Evolutionary conservation across 2,797 vertebrate species (phyloP).

Genomic region (Phalanger gymnotis): DNA sequence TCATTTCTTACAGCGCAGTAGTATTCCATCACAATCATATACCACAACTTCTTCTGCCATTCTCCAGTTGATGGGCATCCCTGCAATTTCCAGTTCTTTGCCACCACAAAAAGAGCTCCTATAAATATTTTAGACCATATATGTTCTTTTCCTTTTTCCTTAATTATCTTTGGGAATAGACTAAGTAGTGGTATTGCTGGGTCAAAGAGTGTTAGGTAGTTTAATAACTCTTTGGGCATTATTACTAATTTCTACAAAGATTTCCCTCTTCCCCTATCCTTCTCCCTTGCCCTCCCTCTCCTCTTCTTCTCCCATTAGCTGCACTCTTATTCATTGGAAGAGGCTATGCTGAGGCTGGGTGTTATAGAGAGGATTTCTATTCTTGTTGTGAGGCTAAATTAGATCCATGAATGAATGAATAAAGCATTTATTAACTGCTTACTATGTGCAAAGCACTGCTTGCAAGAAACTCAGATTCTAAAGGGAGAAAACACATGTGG

Average conservation of each 20-base stretch:
- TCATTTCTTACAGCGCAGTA: background rate
- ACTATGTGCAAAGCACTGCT: too few relatives aligned
- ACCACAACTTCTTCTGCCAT: background rate
- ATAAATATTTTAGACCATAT: background rate
- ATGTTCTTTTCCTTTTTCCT: background rate
- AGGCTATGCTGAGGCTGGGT: background rate
- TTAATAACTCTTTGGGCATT: background rate
- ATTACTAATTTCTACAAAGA: background rate
- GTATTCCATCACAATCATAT: background rate
- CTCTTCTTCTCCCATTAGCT: background rate
- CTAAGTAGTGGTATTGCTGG: background rate
- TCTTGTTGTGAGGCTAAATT: background rate
- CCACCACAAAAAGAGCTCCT: background rate
- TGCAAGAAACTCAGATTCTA: too few relatives aligned
- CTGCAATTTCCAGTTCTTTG: background rate
- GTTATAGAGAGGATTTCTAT: background rate
- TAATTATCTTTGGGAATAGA: background rate
- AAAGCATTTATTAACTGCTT: background rate
- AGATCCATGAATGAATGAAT: background rate
- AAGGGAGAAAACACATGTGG: too few relatives aligned
- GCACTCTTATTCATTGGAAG: background rate
- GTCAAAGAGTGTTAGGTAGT: background rate
- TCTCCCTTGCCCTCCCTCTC: background rate
- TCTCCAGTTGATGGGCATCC: background rate
- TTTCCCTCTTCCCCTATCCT: too few relatives aligned